A percentile compares a stretch with the other conserved stretches of the same genome.
Conservation (phyloP, 1,140 invertebrate genomes). For the Branchinecta lindahli region DNA sequence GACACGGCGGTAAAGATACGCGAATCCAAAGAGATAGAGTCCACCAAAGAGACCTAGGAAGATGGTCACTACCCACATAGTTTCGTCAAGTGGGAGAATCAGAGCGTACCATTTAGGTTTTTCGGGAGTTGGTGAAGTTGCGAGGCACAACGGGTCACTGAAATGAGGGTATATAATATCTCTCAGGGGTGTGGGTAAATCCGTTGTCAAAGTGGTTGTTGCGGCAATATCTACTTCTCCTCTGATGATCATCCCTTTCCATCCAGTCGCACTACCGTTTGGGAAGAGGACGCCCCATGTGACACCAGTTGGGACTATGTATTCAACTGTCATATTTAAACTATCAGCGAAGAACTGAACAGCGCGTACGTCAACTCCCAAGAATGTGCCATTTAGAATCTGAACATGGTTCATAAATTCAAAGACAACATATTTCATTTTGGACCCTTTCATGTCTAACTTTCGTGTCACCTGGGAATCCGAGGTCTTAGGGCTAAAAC, state of each 20-base stretch:
- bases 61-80: not conserved
- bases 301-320: too few species aligned
- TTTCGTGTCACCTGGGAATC: too few species aligned
- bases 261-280: not conserved
- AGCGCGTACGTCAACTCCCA: not conserved
- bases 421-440: too few species aligned
- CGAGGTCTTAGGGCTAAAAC: too few species aligned
- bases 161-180: constrained; percentile 1
- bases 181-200: not conserved
- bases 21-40: not conserved
- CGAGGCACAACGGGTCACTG: not conserved
- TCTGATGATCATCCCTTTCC: not conserved
- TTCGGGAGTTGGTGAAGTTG: not conserved
- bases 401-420: too few species aligned
- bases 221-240: not conserved
- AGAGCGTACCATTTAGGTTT: not conserved
- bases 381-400: too few species aligned
- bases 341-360: not conserved
- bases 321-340: not conserved
- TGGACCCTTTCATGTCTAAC: too few species aligned
- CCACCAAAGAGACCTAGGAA: not conserved
- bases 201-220: not conserved
- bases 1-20: not conserved
- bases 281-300: not conserved
- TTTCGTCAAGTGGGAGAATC: not conserved